phyloP scores from a whole-genome alignment of 2,888 invertebrate genomes.

The Idaea aversata region DNA sequence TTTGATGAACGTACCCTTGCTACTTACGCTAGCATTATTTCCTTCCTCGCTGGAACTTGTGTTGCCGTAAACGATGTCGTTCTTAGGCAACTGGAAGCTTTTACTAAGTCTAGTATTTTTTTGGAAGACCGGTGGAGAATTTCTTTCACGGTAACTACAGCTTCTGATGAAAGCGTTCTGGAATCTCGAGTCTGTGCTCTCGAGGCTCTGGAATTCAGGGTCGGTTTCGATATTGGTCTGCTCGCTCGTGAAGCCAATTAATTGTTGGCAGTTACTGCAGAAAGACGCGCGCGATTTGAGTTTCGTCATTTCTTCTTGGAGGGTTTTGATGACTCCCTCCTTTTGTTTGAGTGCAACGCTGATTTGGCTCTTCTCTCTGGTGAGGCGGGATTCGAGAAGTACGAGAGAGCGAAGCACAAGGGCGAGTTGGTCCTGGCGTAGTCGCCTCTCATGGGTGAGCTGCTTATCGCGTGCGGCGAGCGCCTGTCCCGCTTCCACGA shows the following conservation, averaged over 20 bases:
- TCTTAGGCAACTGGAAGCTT: conserved; percentile 75
- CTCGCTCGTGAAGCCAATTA: conserved; percentile 75
- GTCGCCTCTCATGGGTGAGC: conserved; percentile 80
- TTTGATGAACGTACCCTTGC: conserved; percentile 80
- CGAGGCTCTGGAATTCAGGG: conserved; percentile 76
- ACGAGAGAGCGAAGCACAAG: conserved; percentile 85
- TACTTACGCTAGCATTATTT: conserved; percentile 59
- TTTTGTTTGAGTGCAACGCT: conserved; percentile 84
- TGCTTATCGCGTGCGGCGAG: conserved; percentile 82
- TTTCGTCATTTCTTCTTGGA: conserved; percentile 84
- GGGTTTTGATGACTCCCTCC: conserved; percentile 85
- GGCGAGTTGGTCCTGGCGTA: conserved; percentile 86
- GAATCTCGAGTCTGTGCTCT: conserved; percentile 75
- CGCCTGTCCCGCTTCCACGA: conserved; percentile 82
- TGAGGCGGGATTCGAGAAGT: conserved; percentile 85
- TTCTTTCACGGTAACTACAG: conserved; percentile 74
- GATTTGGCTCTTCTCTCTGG: conserved; percentile 87
- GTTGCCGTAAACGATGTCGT: conserved; percentile 67
- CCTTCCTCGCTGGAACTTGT: conserved; percentile 78
- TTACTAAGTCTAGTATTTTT: conserved; percentile 77
- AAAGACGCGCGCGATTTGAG: conserved; percentile 77
- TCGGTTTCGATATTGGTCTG: conserved; percentile 78
- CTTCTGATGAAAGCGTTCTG: conserved; percentile 74
- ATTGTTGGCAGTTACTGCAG: conserved; percentile 75
- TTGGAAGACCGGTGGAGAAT: conserved; percentile 74